A percentile compares a stretch with the other conserved stretches of the same genome.
Conservation (phyloP, 2,888 invertebrate genomes). For the Cynaeus angustus region DNA sequence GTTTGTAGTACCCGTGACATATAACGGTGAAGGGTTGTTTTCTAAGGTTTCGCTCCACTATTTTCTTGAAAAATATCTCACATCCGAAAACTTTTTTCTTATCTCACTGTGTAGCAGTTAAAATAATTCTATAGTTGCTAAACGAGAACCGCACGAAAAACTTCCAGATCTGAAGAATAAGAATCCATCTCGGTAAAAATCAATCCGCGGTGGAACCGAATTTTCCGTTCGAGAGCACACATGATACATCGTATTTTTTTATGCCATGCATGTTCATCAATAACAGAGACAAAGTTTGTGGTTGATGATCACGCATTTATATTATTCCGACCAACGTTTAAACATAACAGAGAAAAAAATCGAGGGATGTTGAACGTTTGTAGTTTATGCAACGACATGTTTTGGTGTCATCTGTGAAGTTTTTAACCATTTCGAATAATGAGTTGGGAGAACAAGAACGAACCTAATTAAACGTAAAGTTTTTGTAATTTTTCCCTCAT, state of each 20-base stretch:
- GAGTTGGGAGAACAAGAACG: conserved; percentile 41
- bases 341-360: conserved; percentile 15
- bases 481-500: conserved; percentile 44
- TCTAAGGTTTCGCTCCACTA: conserved; percentile 16
- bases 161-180: background rate
- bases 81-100: background rate
- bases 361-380: conserved; percentile 14
- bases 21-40: conserved; percentile 39
- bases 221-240: conserved; percentile 58
- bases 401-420: conserved; percentile 48
- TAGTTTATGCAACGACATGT: conserved; percentile 47
- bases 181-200: conserved; percentile 33
- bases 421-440: conserved; percentile 51
- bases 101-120: conserved; percentile 15
- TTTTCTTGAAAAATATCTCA: conserved; percentile 13
- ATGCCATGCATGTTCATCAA: conserved; percentile 55
- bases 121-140: too few relatives aligned
- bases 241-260: conserved; percentile 59
- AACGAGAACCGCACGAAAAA: too few relatives aligned
- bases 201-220: conserved; percentile 52
- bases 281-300: conserved; percentile 58
- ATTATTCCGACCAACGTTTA: conserved; percentile 35
- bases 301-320: conserved; percentile 48
- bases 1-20: conserved; percentile 47
- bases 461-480: conserved; percentile 48